phyloP scores from a whole-genome alignment of 1,140 invertebrate genomes.

The Danaus plexippus region DNA sequence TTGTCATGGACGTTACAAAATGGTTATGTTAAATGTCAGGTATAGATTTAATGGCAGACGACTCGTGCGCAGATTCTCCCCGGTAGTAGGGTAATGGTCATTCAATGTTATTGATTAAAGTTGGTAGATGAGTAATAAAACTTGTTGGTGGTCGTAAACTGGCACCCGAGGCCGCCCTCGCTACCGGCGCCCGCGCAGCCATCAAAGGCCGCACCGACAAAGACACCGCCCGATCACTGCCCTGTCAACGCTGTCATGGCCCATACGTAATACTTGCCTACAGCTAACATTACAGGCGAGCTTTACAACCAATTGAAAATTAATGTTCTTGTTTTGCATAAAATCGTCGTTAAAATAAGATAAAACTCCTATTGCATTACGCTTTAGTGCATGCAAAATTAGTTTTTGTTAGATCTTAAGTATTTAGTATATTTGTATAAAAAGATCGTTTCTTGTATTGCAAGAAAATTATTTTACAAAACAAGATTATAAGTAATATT shows the following conservation, averaged over 20 bases:
- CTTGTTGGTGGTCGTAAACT: slow-evolving; percentile 54
- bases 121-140: slow-evolving; percentile 53
- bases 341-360: slow-evolving; percentile 16
- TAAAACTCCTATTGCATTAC: slow-evolving; percentile 17
- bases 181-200: slow-evolving; percentile 55
- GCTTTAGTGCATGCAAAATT: slow-evolving; percentile 1
- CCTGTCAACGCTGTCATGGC: slow-evolving; percentile 61
- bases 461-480: too few species aligned
- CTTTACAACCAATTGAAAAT: slow-evolving; percentile 53
- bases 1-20: too few species aligned
- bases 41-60: slow-evolving; percentile 4
- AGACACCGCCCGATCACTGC: slow-evolving; percentile 35
- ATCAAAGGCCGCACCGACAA: slow-evolving; percentile 60
- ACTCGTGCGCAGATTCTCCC: slow-evolving; percentile 16
- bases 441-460: too few species aligned
- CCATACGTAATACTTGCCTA: slow-evolving; percentile 41
- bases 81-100: slow-evolving; percentile 20
- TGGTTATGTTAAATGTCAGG: too few species aligned
- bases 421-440: neutral
- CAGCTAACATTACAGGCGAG: slow-evolving; percentile 50
- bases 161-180: slow-evolving; percentile 43
- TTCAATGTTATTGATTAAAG: slow-evolving; percentile 39
- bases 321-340: slow-evolving; percentile 24
- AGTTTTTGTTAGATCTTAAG: slow-evolving; percentile 1
- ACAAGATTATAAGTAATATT: too few species aligned